Base-by-base conservation (phyloP, 2,888 invertebrate genomes). In the Meloe dianella region DNA sequence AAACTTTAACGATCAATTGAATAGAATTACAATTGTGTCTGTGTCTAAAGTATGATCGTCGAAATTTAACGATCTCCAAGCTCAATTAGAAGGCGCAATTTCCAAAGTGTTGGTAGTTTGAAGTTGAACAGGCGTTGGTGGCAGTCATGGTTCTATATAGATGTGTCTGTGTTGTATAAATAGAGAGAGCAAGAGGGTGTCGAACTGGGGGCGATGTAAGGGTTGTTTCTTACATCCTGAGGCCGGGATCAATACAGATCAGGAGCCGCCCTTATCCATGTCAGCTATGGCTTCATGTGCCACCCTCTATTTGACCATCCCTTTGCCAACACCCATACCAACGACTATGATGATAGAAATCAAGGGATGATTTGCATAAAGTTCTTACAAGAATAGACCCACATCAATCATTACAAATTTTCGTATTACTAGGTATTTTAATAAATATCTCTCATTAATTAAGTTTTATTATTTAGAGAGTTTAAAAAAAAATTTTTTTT, bases 241-340 rank as follows among this genome's bases (percentile, higher is more conserved):
- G 81, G 79, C 80, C 72, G 79, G 81, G 84, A 84, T 84, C 84
- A 82, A 84, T 84, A 84, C 83, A 83, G 83, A 84, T 83, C 83
- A 84, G 84, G 82, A 83, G 83, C 82, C 83, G 83, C 83, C 83
- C 82, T 83, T 82, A 82, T 81, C 81, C 82, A 79, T 83, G 83
- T 83, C 83, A 84, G 84, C 82, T 82, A 81, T 47, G 47, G 47
- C 47, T 47, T 20, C 20, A 47, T 47, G 47, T 67, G 38, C 82
- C 82, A 83, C 82, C 77, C 78, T 79, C 77, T 77, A 41, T 17
- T 78, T 74, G 74, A 73, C 63, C 67, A 57, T 47, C 63, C 59
- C 60, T 56, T 56, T 47, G 59, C 35, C 61, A 8, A 1, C 57
- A 1, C 12, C 32, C 29, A 30, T 57, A 57, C 57, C 32, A 57